Evolutionary conservation across 1,140 invertebrate species (phyloP).

Genomic region (Trachymyrmex cornetzi): DNA sequence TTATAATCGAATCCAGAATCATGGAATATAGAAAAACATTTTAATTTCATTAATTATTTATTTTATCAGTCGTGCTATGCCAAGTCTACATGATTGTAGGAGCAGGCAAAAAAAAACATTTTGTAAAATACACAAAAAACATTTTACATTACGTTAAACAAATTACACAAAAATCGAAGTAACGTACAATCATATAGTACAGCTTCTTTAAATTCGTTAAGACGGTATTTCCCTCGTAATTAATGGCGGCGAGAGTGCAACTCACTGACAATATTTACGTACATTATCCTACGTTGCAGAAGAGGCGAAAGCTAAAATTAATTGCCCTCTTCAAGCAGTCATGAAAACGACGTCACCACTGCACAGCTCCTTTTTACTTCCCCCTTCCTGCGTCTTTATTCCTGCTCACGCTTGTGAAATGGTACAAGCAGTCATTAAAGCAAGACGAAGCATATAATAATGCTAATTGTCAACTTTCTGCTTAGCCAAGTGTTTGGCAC

Average conservation of each 20-base stretch:
- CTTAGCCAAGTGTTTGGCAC: slow-evolving; percentile 36
- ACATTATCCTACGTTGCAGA: slow-evolving; percentile 21
- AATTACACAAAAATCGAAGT: background rate
- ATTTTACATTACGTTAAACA: slow-evolving; percentile 1
- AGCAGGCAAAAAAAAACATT: too few relatives aligned
- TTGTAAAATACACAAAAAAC: too few relatives aligned
- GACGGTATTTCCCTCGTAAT: slow-evolving; percentile 27
- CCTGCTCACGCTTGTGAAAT: slow-evolving; percentile 28
- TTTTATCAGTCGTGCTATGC: background rate
- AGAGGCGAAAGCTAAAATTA: slow-evolving; percentile 52
- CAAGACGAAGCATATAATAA: slow-evolving; percentile 33
- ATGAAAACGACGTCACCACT: slow-evolving; percentile 49
- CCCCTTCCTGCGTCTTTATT: slow-evolving; percentile 28
- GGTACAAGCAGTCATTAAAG: slow-evolving; percentile 39
- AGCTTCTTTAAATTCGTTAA: slow-evolving; percentile 29
- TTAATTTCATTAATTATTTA: slow-evolving; percentile 51
- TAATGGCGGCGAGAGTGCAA: slow-evolving; percentile 23
- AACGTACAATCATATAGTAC: background rate
- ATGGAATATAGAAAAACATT: slow-evolving; percentile 3
- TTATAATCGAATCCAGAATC: slow-evolving; percentile 46
- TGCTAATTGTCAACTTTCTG: slow-evolving; percentile 63
- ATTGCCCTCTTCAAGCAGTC: slow-evolving; percentile 47
- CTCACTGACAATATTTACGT: slow-evolving; percentile 34
- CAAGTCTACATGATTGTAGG: background rate
- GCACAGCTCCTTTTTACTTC: slow-evolving; percentile 38